Percentiles rank a stretch among this genome's conserved stretches.
Evolutionary conservation across 2,113 vertebrate genomes (phyloP).

Genomic region (Anolis carolinensis): DNA sequence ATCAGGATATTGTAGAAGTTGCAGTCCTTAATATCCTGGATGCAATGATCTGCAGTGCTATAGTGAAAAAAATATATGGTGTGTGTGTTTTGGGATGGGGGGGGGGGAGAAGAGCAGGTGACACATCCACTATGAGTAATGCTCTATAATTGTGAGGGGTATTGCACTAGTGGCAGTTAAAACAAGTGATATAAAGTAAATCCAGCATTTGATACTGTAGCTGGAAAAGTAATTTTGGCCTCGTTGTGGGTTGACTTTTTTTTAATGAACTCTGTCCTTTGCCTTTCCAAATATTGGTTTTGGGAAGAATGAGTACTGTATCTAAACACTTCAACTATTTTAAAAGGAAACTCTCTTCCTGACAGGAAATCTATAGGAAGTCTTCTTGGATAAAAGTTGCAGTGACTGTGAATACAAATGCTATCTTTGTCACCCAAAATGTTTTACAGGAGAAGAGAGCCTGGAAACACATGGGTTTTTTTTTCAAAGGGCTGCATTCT

Average conservation of each 20-base stretch:
- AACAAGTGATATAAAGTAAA: conserved; percentile 22
- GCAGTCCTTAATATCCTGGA: neutral
- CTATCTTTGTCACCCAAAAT: conserved; percentile 55
- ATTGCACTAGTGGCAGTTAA: conserved; percentile 21
- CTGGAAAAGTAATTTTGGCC: conserved; percentile 42
- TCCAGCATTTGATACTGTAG: conserved; percentile 10
- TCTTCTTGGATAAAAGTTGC: conserved; percentile 47
- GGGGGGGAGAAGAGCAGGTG: conserved; percentile 1
- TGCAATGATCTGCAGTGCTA: conserved; percentile 3
- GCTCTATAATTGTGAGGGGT: conserved; percentile 40
- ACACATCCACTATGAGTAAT: conserved; percentile 27
- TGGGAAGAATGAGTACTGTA: conserved; percentile 41
- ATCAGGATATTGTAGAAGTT: neutral
- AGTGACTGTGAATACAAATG: conserved; percentile 50
- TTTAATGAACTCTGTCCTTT: conserved; percentile 39
- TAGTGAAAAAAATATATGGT: neutral
- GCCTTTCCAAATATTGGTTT: conserved; percentile 61
- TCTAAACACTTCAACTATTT: conserved; percentile 26
- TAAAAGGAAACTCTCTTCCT: conserved; percentile 50
- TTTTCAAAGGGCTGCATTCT: conserved; percentile 60
- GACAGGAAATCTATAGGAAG: conserved; percentile 56
- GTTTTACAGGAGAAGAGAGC: conserved; percentile 37
- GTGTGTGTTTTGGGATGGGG: neutral
- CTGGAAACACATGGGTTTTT: conserved; percentile 53
- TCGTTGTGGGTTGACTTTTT: conserved; percentile 38